Percentiles rank a stretch among this genome's conserved stretches.
phyloP scores from a whole-genome alignment of 2,888 invertebrate species.

The Stramonita haemastoma region DNA sequence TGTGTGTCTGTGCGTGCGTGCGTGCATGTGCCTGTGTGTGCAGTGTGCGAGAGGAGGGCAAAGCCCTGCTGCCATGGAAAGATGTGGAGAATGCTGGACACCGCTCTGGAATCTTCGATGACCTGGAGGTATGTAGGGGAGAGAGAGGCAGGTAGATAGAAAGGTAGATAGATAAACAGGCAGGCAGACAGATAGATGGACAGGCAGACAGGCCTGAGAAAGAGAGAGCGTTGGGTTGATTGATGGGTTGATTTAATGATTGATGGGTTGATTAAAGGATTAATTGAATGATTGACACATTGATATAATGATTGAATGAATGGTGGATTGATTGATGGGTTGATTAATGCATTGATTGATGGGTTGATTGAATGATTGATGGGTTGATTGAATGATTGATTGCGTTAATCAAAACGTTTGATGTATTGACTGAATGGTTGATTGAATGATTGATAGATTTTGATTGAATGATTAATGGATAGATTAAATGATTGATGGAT shows the following conservation, averaged over 20 bases:
- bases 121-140: constrained; percentile 58
- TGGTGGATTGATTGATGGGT: neutral
- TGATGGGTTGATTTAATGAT: neutral
- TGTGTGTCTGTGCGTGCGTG: constrained; percentile 1
- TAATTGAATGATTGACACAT: neutral
- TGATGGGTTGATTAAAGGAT: neutral
- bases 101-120: constrained; percentile 63
- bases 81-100: constrained; percentile 56
- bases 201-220: too few species aligned
- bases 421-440: neutral
- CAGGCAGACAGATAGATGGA: too few species aligned
- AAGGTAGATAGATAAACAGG: too few species aligned
- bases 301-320: neutral
- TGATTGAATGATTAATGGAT: neutral
- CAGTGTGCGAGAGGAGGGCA: constrained; percentile 36
- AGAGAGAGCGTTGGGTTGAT: too few species aligned
- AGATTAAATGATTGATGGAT: neutral
- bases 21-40: neutral
- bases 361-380: neutral
- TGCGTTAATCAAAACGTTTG: neutral
- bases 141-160: too few species aligned
- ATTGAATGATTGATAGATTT: neutral
- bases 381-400: neutral
- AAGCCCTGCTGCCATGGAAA: constrained; percentile 42
- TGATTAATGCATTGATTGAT: neutral